These are phyloP conservation scores for Strix uralensis DNA, from an alignment of 2,113 vertebrate genomes.

Conservation along the genomic window DNA sequence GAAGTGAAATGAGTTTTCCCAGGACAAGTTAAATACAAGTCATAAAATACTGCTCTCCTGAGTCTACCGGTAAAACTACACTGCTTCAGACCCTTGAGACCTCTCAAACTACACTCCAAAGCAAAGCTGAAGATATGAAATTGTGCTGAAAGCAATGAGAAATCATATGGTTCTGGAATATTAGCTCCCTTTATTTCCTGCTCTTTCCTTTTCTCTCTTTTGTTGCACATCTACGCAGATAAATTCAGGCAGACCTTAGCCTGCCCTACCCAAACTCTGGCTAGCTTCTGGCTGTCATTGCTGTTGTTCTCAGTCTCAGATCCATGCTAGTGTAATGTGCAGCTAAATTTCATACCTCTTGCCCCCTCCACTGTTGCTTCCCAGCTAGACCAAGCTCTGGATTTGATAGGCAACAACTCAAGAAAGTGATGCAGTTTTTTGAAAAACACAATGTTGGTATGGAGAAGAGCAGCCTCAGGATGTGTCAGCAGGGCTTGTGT, in stretches of 20 bases:
- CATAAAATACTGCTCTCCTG: neutral
- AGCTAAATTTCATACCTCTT: neutral
- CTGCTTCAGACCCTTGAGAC: neutral
- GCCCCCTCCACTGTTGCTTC: neutral
- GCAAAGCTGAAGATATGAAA: neutral
- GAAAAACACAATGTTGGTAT: fast-evolving
- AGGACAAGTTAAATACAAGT: neutral
- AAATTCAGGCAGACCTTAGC: neutral
- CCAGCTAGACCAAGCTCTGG: neutral
- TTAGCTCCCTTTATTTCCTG: neutral
- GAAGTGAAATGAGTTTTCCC: neutral
- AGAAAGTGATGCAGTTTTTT: neutral
- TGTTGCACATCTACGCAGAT: neutral
- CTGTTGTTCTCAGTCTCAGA: neutral
- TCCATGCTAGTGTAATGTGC: neutral
- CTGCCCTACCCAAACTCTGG: neutral
- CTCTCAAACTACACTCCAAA: neutral
- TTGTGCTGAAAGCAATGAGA: neutral
- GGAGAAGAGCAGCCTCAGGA: neutral
- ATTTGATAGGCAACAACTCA: neutral
- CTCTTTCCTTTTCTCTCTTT: neutral
- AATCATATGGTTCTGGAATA: neutral
- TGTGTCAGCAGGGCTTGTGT: neutral
- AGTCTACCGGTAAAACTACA: neutral
- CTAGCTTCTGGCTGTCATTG: neutral